phyloP scores from a whole-genome alignment of 2,888 invertebrate genomes.

The Nemapogon koenigi region DNA sequence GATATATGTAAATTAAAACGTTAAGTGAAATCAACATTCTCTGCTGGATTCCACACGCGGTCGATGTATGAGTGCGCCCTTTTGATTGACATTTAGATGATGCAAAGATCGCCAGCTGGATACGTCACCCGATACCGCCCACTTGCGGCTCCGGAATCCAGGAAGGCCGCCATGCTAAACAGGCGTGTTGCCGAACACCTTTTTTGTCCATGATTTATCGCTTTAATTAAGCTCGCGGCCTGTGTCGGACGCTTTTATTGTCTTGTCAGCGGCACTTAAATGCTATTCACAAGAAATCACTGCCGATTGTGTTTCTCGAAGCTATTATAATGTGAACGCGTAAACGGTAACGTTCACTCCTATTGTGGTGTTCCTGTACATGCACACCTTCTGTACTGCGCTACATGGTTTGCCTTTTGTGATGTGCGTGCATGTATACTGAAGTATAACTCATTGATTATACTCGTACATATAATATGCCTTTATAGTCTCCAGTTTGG shows the following conservation, averaged over 20 bases:
- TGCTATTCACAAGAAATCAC: constrained; percentile 8
- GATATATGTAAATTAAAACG: constrained; percentile 12
- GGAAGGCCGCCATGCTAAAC: constrained; percentile 23
- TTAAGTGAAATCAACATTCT: constrained; percentile 9
- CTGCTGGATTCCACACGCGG: constrained; percentile 3
- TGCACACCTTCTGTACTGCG: no score
- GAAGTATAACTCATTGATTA: no score
- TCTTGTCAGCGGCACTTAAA: constrained; percentile 17
- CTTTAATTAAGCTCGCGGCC: constrained; percentile 27
- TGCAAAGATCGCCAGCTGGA: constrained; percentile 6
- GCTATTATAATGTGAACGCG: no score
- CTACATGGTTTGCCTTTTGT: no score
- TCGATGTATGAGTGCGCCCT: constrained; percentile 6
- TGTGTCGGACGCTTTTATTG: constrained; percentile 16
- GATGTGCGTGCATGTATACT: no score
- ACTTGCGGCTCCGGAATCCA: constrained; percentile 21
- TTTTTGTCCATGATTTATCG: constrained; percentile 10
- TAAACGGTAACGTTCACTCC: no score
- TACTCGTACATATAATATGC: no score
- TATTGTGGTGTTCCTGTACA: not conserved
- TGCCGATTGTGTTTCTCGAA: constrained; percentile 10
- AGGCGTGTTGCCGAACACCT: constrained; percentile 5
- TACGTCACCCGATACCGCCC: constrained; percentile 9
- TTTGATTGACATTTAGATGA: constrained; percentile 11
- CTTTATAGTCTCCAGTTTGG: no score